Conservation (phyloP, 2,797 vertebrate species). For the Xerus rutilus region DNA sequence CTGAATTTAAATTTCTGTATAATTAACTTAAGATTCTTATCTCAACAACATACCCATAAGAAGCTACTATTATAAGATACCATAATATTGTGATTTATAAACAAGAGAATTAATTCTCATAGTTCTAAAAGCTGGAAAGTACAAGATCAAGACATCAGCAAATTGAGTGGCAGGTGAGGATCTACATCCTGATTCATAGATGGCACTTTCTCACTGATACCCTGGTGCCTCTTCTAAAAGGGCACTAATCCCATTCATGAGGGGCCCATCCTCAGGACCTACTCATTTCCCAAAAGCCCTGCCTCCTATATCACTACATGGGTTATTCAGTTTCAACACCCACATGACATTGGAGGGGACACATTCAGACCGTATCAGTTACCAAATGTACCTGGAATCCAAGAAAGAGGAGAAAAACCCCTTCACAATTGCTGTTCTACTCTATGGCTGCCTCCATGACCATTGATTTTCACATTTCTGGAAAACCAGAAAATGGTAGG, state of each 20-base stretch:
- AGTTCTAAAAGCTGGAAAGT: neutral
- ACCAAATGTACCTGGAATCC: neutral
- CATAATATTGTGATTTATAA: neutral
- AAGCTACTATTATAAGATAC: neutral
- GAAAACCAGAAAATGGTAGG: neutral
- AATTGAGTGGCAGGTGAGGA: neutral
- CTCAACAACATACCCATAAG: neutral
- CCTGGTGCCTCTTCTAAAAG: neutral
- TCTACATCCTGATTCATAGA: neutral
- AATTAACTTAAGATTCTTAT: neutral
- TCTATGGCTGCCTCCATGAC: neutral
- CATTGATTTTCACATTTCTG: neutral
- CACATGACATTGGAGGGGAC: neutral
- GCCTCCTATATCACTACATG: neutral
- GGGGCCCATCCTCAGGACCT: neutral
- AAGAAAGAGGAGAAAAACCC: neutral
- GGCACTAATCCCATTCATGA: neutral
- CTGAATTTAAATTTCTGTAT: conserved; percentile 34
- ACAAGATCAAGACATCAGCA: neutral
- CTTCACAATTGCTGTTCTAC: neutral
- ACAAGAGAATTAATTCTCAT: neutral
- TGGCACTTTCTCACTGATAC: neutral
- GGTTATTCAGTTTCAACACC: neutral
- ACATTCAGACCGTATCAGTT: neutral
- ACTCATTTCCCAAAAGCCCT: neutral